These are phyloP conservation scores for Glaucopsyche alexis DNA, from an alignment of 2,888 invertebrate genomes.

Conservation along the genomic window DNA sequence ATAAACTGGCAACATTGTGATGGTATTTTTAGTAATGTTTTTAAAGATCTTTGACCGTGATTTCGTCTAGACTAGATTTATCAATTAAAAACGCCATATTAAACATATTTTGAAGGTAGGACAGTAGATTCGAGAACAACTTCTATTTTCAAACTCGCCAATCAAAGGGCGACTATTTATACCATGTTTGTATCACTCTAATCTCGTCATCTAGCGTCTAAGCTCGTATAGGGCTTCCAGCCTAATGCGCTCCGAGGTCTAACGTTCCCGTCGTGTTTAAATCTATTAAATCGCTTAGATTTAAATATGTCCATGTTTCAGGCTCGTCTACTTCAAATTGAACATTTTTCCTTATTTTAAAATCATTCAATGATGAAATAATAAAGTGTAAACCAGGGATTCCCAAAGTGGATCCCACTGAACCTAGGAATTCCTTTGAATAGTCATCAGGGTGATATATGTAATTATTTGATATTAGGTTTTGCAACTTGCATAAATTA, in stretches of 20 bases:
- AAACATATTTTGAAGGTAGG: not conserved
- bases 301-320: not conserved
- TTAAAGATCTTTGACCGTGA: not conserved
- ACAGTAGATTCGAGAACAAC: not conserved
- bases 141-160: slow-evolving; percentile 6
- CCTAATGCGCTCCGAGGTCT: slow-evolving; percentile 32
- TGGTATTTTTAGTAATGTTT: no score
- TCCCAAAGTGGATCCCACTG: no score
- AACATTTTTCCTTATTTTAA: not conserved
- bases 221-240: slow-evolving; percentile 38
- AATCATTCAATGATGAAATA: not conserved
- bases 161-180: slow-evolving; percentile 2
- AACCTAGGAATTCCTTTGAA: no score
- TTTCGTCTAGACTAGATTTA: not conserved
- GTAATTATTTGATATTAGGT: no score
- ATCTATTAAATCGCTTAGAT: slow-evolving; percentile 36
- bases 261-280: slow-evolving; percentile 33
- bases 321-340: not conserved
- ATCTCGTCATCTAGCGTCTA: slow-evolving; percentile 40
- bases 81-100: not conserved
- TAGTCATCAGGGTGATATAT: no score
- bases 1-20: no score
- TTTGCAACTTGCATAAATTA: no score
- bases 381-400: no score
- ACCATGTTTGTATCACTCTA: slow-evolving; percentile 28